Percentiles rank a stretch among this genome's conserved stretches.
phyloP scores from a whole-genome alignment of 2,888 invertebrate genomes.

The Orthonevra nobilis region DNA sequence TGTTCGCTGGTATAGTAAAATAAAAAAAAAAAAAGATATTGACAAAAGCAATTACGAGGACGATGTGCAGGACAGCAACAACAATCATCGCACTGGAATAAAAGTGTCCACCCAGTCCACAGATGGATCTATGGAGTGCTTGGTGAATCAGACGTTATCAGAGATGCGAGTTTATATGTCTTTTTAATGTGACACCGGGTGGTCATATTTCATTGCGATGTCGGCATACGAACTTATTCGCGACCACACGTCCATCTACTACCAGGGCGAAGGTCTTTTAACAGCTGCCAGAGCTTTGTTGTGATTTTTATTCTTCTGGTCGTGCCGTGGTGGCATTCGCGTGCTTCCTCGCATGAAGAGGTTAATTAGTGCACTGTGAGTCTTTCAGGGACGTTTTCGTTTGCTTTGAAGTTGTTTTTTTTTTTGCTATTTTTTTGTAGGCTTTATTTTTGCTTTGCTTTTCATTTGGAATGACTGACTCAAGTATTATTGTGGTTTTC shows the following conservation, averaged over 20 bases:
- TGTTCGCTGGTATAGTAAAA: too few relatives aligned
- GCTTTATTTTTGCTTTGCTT: too few relatives aligned
- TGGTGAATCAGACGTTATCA: too few relatives aligned
- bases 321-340: constrained; percentile 22
- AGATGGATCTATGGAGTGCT: too few relatives aligned
- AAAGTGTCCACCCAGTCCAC: too few relatives aligned
- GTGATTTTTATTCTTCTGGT: constrained; percentile 12
- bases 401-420: not conserved
- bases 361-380: constrained; percentile 42
- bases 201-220: constrained; percentile 8
- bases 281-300: constrained; percentile 26
- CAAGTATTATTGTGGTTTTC: constrained; percentile 19
- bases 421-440: not conserved
- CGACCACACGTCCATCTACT: constrained; percentile 4
- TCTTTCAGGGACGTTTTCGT: constrained; percentile 37
- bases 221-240: too few relatives aligned
- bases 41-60: constrained; percentile 47
- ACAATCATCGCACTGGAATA: constrained; percentile 19
- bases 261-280: not conserved
- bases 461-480: not conserved
- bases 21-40: too few relatives aligned
- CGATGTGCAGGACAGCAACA: too few relatives aligned
- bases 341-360: constrained; percentile 31
- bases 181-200: constrained; percentile 31
- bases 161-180: constrained; percentile 33